Base-by-base conservation (phyloP, 2,888 invertebrate genomes). In the Drosophila greeni region DNA sequence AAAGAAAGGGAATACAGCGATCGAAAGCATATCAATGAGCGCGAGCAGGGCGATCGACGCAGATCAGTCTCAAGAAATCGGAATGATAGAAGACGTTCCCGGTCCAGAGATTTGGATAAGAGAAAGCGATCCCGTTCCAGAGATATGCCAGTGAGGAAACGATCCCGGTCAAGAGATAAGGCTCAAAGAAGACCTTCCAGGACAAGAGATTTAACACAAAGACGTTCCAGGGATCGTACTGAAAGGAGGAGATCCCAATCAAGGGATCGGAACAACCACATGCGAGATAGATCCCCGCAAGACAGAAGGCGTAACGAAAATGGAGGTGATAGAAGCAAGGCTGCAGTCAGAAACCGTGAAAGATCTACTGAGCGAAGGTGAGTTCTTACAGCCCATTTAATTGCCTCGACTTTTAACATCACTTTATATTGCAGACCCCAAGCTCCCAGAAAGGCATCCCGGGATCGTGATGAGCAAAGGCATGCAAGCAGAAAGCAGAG, bases 281-380 rank as follows among this genome's bases (percentile, higher is more conserved):
- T 58, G 24, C 54, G 60, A 14, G 16, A 47, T 6, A 59, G 48
- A 18, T 71, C 70, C 2, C 53, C 71, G 0, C 29, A 61, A 5
- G 64, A 57, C 14, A 64, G 51, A 1, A 52, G 56, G 18, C 62
- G 60, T 1, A 37, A 57, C 8, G 60, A 59, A 12, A 45, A 61
- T 47, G 23, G 53, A 36, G 54, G 53, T n/a, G 33, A 18, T 29
- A 36, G 54, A 14, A 52, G 62, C 47, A 58, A 53, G 23, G 69
- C 77, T 6, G 14, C 45, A 11, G 6, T 11, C 24, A 49, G 34
- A 40, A 49, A 26, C 18, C 43, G 54, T 16, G 34, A 51, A 3
- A 23, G 31, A 29, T 23, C 36, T 0, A 12, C 49, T 16, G 55
- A 66, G 1, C 42, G 45, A 9, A 75, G 85, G 81, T 81, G 67